phyloP scores from a whole-genome alignment of 2,113 vertebrate genomes.

The Acinonyx jubatus region DNA sequence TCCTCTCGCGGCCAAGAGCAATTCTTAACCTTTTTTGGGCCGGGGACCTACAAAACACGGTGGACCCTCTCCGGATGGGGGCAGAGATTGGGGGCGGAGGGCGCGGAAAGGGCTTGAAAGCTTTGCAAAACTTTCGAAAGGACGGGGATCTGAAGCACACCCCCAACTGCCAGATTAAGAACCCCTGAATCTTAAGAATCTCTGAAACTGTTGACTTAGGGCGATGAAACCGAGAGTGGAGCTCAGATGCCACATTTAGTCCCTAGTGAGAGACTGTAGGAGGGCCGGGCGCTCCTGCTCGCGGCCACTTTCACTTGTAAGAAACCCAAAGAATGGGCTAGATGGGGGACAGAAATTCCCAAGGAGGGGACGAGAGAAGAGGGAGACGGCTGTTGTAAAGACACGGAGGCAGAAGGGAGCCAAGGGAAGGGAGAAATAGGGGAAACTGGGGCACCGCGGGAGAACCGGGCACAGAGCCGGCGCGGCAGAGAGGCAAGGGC shows the following conservation, averaged over 20 bases:
- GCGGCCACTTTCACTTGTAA: neutral
- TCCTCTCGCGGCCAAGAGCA: neutral
- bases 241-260: neutral
- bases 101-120: neutral
- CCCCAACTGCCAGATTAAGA: neutral
- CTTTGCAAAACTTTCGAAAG: neutral
- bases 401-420: neutral
- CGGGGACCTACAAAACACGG: neutral
- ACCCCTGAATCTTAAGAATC: no score
- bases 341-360: neutral
- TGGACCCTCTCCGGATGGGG: neutral
- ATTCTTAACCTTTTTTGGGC: constrained; percentile 60
- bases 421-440: neutral
- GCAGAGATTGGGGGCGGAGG: neutral
- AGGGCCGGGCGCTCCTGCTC: neutral
- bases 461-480: accelerated
- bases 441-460: no score
- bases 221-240: neutral
- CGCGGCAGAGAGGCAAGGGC: neutral
- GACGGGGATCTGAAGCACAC: neutral
- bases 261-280: neutral
- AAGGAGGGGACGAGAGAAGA: neutral
- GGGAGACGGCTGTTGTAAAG: neutral
- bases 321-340: neutral
- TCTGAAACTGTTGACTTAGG: neutral